Evolutionary conservation across 2,797 vertebrate genomes (phyloP).

Genomic region (Bradypus variegatus): DNA sequence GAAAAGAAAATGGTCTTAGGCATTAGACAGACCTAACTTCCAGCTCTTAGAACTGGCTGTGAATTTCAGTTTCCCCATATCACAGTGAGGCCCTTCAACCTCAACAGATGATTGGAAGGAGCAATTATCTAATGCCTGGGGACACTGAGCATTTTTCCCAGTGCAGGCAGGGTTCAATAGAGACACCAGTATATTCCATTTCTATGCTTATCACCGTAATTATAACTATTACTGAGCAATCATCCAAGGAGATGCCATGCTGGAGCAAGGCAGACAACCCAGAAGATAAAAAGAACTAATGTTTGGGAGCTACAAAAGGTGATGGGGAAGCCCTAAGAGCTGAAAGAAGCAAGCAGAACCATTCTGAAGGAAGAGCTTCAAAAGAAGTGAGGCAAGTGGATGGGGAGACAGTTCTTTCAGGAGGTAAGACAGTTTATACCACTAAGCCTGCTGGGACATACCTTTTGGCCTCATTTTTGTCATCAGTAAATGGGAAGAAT

Average conservation of each 20-base stretch:
- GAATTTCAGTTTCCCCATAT: not conserved
- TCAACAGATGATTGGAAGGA: not conserved
- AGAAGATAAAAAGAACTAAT: not conserved
- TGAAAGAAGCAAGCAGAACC: not conserved
- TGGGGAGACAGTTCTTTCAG: not conserved
- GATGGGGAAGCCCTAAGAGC: not conserved
- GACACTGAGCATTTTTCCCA: not conserved
- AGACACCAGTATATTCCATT: not conserved
- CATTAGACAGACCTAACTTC: not conserved
- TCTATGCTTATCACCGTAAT: not conserved
- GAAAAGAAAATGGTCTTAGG: not conserved
- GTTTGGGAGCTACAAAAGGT: not conserved
- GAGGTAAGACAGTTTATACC: not conserved
- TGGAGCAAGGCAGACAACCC: not conserved
- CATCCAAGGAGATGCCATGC: accelerated
- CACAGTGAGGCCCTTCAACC: not conserved
- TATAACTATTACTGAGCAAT: not conserved
- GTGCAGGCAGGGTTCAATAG: no score
- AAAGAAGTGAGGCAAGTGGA: not conserved
- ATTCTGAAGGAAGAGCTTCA: not conserved
- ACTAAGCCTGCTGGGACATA: not conserved
- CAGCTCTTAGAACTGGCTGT: not conserved
- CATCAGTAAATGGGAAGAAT: not conserved
- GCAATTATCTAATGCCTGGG: no score
- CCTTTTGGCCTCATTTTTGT: not conserved